Evolutionary conservation across 2,113 vertebrate genomes (phyloP).

Genomic region (Quiscalus mexicanus): DNA sequence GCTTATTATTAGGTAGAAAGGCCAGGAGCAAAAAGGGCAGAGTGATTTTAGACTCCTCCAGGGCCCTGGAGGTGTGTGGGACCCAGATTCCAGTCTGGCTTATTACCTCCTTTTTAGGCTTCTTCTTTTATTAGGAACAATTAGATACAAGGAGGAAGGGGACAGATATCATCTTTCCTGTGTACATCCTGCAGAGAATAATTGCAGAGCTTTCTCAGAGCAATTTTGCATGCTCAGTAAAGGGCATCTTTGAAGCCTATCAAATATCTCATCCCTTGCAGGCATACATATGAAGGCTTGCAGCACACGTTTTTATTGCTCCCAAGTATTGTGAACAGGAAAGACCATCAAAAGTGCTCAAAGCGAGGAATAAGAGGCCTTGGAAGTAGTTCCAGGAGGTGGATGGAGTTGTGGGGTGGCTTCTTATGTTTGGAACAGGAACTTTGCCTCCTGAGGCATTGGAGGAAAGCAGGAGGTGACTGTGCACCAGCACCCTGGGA

Average conservation of each 20-base stretch:
- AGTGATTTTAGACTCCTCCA: neutral
- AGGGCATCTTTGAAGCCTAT: slow-evolving; percentile 49
- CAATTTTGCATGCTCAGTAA: slow-evolving; percentile 36
- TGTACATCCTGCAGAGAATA: slow-evolving; percentile 37
- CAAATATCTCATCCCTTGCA: neutral
- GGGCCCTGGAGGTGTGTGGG: neutral
- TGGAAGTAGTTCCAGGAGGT: neutral
- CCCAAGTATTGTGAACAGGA: neutral
- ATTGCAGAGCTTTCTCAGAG: slow-evolving; percentile 35
- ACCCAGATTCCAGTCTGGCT: neutral
- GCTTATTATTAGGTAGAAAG: slow-evolving; percentile 17
- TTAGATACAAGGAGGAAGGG: slow-evolving; percentile 29
- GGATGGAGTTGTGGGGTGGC: neutral
- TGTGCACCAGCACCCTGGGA: neutral
- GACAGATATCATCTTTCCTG: slow-evolving; percentile 28
- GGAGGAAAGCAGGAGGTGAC: neutral
- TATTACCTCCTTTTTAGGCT: neutral
- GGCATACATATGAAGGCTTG: neutral
- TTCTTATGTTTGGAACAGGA: neutral
- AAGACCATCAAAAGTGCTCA: neutral
- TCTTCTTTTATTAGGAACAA: slow-evolving; percentile 21
- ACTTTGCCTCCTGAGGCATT: fast-evolving
- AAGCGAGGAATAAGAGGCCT: neutral
- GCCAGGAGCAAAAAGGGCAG: slow-evolving; percentile 1
- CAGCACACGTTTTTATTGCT: neutral